A percentile compares a stretch with the other conserved stretches of the same genome.
Conservation (phyloP, 2,797 vertebrate species). For the Centropyge bicolor region DNA sequence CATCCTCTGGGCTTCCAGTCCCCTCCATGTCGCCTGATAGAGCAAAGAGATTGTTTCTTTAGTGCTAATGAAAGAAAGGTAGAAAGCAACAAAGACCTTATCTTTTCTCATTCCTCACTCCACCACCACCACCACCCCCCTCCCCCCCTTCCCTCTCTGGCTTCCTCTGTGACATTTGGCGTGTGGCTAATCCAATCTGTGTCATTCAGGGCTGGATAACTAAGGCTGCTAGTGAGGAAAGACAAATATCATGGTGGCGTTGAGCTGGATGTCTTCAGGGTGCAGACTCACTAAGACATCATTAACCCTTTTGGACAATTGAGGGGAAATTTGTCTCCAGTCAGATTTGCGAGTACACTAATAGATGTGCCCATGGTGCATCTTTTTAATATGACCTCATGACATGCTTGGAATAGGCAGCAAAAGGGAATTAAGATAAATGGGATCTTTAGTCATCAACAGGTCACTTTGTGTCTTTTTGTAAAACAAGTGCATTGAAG, state of each 20-base stretch:
- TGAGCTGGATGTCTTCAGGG: constrained; percentile 51
- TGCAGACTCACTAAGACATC: constrained; percentile 53
- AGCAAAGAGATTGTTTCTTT: constrained; percentile 49
- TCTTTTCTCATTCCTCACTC: constrained; percentile 70
- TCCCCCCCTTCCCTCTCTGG: constrained; percentile 19
- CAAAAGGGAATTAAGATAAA: constrained; percentile 23
- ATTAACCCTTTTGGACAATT: constrained; percentile 56
- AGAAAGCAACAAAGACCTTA: constrained; percentile 72
- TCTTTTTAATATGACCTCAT: constrained; percentile 19
- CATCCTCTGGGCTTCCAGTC: neutral
- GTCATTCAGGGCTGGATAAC: constrained; percentile 74
- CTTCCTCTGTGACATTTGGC: constrained; percentile 79
- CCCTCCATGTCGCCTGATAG: constrained; percentile 38
- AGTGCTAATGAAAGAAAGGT: constrained; percentile 56
- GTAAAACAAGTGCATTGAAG: constrained; percentile 31
- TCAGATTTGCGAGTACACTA: constrained; percentile 25
- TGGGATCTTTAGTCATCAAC: constrained; percentile 25
- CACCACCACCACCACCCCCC: neutral
- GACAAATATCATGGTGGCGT: constrained; percentile 74
- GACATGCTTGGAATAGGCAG: neutral
- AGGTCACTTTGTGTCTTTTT: constrained; percentile 19
- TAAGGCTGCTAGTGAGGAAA: constrained; percentile 67
- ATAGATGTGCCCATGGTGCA: neutral
- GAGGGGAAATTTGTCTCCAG: constrained; percentile 21
- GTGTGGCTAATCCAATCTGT: constrained; percentile 79